Conservation (phyloP, 1,140 invertebrate species). For the Ceratina japonica region DNA sequence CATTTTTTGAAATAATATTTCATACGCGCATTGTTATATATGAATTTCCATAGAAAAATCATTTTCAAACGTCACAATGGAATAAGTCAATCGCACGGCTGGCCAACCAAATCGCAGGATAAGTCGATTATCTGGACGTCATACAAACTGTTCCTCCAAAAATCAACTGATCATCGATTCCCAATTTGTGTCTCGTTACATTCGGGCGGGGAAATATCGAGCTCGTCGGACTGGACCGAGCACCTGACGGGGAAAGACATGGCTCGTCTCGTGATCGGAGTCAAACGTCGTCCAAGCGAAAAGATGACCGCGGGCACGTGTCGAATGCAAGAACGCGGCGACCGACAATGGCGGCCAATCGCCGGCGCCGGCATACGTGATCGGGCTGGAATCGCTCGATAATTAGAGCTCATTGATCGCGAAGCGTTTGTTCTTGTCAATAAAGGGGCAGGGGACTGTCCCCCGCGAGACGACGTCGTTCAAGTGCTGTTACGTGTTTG, state of each 20-base stretch:
- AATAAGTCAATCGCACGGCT: no score
- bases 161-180: no score
- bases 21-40: no score
- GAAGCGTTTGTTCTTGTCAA: constrained; percentile 26
- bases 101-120: no score
- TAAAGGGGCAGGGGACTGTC: neutral
- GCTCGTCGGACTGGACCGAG: neutral
- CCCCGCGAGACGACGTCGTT: neutral
- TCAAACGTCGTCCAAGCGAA: constrained; percentile 27
- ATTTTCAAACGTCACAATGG: no score
- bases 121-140: no score
- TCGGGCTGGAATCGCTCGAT: constrained; percentile 23
- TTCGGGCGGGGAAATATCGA: neutral
- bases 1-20: no score
- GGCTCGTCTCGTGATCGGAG: constrained; percentile 4
- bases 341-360: constrained; percentile 27
- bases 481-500: neutral
- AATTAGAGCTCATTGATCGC: constrained; percentile 35
- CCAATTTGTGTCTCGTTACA: neutral
- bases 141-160: no score
- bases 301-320: constrained; percentile 32
- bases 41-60: no score
- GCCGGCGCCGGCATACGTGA: constrained; percentile 19
- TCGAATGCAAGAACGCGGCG: constrained; percentile 39
- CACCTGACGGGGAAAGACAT: neutral